Conservation (phyloP, 2,888 invertebrate species). For the Magallana nippona region DNA sequence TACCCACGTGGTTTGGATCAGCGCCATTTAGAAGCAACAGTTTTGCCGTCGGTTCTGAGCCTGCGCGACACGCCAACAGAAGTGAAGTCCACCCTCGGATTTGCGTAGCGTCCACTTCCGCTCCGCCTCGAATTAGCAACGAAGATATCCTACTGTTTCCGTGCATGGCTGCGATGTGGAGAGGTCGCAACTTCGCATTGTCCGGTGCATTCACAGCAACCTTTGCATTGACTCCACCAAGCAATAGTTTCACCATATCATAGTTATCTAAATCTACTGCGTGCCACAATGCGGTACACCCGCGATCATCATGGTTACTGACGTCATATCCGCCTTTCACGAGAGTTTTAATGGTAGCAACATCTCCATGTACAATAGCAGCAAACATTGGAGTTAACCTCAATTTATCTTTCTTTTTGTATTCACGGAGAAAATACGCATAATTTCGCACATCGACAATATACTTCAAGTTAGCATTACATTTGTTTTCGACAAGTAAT, state of each 20-base stretch:
- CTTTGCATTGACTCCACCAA: conserved; percentile 48
- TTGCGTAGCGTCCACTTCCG: conserved; percentile 67
- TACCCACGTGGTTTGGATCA: conserved; percentile 69
- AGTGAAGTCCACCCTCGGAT: conserved; percentile 70
- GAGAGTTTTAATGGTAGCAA: conserved; percentile 64
- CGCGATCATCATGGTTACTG: conserved; percentile 68
- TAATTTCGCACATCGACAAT: conserved; percentile 65
- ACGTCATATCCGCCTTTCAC: conserved; percentile 70
- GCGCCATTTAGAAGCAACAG: conserved; percentile 70
- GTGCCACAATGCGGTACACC: conserved; percentile 71
- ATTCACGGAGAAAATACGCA: conserved; percentile 59
- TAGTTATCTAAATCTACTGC: conserved; percentile 70
- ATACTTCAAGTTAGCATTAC: conserved; percentile 66
- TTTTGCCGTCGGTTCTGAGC: conserved; percentile 61
- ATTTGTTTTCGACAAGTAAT: conserved; percentile 58
- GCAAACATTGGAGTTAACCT: conserved; percentile 67
- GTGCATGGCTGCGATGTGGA: conserved; percentile 71
- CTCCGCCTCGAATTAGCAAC: conserved; percentile 65
- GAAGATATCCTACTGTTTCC: conserved; percentile 67
- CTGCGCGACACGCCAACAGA: conserved; percentile 66
- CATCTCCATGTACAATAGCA: conserved; percentile 65
- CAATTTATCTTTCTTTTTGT: conserved; percentile 61
- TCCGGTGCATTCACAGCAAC: conserved; percentile 68
- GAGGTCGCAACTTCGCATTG: conserved; percentile 65
- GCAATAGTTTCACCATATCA: conserved; percentile 67